Evolutionary conservation across 1,140 invertebrate genomes (phyloP).

Genomic region (Cherax destructor): DNA sequence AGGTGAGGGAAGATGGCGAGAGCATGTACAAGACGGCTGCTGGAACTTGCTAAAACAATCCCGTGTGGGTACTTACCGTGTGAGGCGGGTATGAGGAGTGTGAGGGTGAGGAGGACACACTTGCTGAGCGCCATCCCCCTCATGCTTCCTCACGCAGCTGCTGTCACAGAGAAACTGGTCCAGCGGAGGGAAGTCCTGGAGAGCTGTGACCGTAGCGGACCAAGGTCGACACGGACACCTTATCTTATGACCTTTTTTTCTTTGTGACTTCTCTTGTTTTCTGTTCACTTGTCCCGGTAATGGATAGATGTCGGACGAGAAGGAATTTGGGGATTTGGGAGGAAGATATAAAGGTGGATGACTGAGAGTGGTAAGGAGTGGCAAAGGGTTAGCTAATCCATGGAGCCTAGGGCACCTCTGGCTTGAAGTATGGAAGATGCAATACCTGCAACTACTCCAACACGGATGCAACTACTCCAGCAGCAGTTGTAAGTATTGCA

Average conservation of each 20-base stretch:
- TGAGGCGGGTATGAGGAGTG: conserved; percentile 40
- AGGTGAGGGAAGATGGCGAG: too few species aligned
- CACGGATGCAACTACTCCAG: not conserved
- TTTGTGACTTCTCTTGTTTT: not conserved
- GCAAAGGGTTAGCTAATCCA: not conserved
- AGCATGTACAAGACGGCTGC: not conserved
- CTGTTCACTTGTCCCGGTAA: not conserved
- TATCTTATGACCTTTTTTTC: not conserved
- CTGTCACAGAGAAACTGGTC: too few species aligned
- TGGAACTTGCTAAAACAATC: too few species aligned
- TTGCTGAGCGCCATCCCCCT: conserved; percentile 9
- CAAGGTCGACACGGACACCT: not conserved
- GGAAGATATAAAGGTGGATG: not conserved
- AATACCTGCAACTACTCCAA: not conserved
- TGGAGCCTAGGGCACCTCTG: not conserved
- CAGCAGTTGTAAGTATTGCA: not conserved
- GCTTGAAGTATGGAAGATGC: too few species aligned
- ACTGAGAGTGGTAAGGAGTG: not conserved
- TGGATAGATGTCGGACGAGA: not conserved
- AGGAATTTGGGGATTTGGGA: not conserved
- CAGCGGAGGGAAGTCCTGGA: too few species aligned
- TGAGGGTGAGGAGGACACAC: conserved; percentile 35
- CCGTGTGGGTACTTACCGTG: conserved; percentile 10
- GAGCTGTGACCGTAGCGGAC: not conserved
- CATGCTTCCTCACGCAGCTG: not conserved